Base-by-base conservation (phyloP, 2,888 invertebrate genomes). In the Cephus pygmeus region DNA sequence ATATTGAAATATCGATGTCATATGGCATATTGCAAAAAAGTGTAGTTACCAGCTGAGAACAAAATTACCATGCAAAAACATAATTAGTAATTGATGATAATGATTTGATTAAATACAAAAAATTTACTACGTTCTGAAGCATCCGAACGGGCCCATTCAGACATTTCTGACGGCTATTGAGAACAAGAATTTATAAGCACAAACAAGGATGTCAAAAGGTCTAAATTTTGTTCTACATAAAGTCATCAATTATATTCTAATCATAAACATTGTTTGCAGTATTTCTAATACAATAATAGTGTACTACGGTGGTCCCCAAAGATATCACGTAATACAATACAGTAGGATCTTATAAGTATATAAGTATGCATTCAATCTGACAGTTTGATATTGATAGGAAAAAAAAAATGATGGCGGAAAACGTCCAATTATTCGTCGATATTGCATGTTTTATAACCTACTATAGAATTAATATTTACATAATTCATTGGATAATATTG, bases 51-150 rank as follows among this genome's bases (percentile, higher is more conserved):
- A 15, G 11, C 34, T 34, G 12, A 12, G 12, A 71, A 34, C 31
- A 9, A 71, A 71, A 71, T 71, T 71, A 31, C 9, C 71, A 71
- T 71, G 71, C 71, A 71, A 69, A 69, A 31, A 34, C 31, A 71
- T 71, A 71, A 9, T 34, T 31, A 33, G 71, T 71, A 69, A 71
- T 23, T 56, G 56, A 56, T 23, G 56, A 56, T 23, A 56, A 56
- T 56, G 56, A 56, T 23, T 56, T 56, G 23, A 56, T 56, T 56
- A 56, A 56, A 23, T 56, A 56, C 23, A 56, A 23, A 56, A 56
- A 23, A 23, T 56, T 23, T 9, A 56, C 56, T 56, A 23, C 6
- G 56, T 56, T 56, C 56, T 9, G 56, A 56, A 23, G 56, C 56
- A 56, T 56, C 56, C 9, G 56, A 56, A 23, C 2, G 23, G 23